Evolutionary conservation across 2,113 vertebrate genomes (phyloP), one percentile per base, ranked within the genome.

Genomic region (Chitala chitala): DNA sequence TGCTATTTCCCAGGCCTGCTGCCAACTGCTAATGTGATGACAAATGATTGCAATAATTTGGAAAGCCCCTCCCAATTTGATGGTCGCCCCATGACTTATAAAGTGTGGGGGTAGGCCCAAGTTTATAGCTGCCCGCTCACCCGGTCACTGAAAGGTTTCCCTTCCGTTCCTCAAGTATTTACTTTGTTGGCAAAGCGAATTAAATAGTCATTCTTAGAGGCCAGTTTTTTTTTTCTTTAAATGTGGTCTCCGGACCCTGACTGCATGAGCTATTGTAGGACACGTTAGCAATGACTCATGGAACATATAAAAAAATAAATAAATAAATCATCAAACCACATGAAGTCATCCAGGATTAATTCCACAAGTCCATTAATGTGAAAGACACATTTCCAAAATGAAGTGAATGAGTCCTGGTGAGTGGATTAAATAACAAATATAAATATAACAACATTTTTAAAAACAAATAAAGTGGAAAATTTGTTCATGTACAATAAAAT

Each of bases 21-120:
- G 84, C 83, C 86, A 85, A 75, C 75, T 73, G 26, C 79, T 81
- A 78, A 86, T 79, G 80, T 72, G 80, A 83, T 82, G 82, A 87
- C 81, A 89, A 88, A 86, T 84, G 72, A 86, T 82, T 80, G 86
- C 78, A 85, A 82, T 82, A 77, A 82, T 88, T 85, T 83, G 64
- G 68, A 78, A 86, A 86, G 82, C 75, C 81, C 86, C 83, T 80
- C 84, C 82, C 79, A 78, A 76, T 80, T 66, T 83, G 81, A 87
- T 83, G 82, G 79, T 76, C 76, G 77, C 64, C 78, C 71, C 59
- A 80, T 76, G 83, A 86, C 84, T 83, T 83, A 81, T 86, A 76
- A 86, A 88, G 77, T 33, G 66, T 58, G 80, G 76, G 68, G 80
- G 73, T 63, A n/a, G n/a, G n/a, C 79, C 80, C 69, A 72, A 78